Evolutionary conservation across 2,113 vertebrate species (phyloP), one percentile per base, ranked within the genome.

Genomic region (Uropsilus gracilis): DNA sequence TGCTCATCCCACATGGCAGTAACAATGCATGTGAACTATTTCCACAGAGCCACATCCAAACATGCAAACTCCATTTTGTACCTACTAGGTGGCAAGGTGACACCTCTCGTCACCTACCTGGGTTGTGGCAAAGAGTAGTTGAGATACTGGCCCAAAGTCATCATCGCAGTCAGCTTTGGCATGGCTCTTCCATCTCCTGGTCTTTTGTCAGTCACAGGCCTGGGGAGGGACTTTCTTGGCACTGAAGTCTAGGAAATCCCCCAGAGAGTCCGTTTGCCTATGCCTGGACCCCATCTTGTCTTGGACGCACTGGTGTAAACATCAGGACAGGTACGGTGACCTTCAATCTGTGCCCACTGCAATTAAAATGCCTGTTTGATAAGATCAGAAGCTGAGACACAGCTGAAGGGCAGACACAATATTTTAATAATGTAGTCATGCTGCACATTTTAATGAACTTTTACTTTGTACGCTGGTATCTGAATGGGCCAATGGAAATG

Each of bases 381-480:
- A 81, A 90, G 87, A 86, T 92, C 71, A 85, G 90, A 69, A 30
- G 28, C 95, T 8, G 34, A 22, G 63, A 61, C 48, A 78, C 37
- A 89, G 78, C 69, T 66, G 50, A 89, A 88, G 90, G 90, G 55
- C 77, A 77, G 66, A 89, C 50, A 75, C 86, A 86, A 57, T 68
- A 73, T 84, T 81, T 89, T 53, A 81, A 84, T 77, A 66, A 76
- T 26, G 72, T 18, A 78, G 26, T 63, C 94, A 63, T 34, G n/a
- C 85, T 90, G 90, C 88, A 50, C 24, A 78, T 95, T 94, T 96
- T 90, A 82, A 94, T 95, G 85, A 71, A 44, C 5, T 66, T 83
- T 90, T 57, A 64, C 89, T 66, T 89, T 37, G 50, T 28, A 1
- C 69, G 22, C 46, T 75, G n/a, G 81, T 64, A 30, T 59, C 77